Base-by-base conservation (phyloP, 2,888 invertebrate species). In the Craniophora ligustri region DNA sequence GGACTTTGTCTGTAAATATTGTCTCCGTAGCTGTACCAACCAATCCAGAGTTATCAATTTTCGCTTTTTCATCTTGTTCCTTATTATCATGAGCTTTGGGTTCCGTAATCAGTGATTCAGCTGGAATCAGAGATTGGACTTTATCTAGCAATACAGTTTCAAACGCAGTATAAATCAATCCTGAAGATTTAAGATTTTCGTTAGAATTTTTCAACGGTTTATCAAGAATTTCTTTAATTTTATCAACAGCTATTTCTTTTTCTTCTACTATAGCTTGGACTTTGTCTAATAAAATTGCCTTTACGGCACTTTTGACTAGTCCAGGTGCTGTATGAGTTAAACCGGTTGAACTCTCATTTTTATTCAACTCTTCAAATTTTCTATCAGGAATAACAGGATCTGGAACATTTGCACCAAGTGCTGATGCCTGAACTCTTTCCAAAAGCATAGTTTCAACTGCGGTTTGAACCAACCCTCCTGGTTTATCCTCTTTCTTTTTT, bases 121-220 rank as follows among this genome's bases (percentile, higher is more conserved):
- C 40, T 6, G 69, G 44, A 34, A 85, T 71, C 21, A 85, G 46
- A 28, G 84, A 78, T 16, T 87, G 92, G 1, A 91, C 88, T 75
- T 88, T 90, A 64, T 94, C 94, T 67, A 92, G 85, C 4, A 94
- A 81, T 28, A 94, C 93, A 23, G 92, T 92, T 76, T 91, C 88
- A 78, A 93, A 88, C 3, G 92, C 93, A 5, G 89, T 88, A 34
- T 88, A 86, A 31, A 94, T 68, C 34, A 94, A 65, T 5, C 89
- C 86, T 1, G 63, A 47, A 32, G 47, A 18, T 34, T 62, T 69
- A 2, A 64, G 40, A 42, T 64, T 58, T 19, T 63, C 58, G 15
- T 16, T 45, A 19, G 56, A 51, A 47, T 38, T 45, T 21, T 23
- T 53, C n/a, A 15, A 35, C 4, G 57, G 15, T 40, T 50, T 49